Conservation (phyloP, 92 coral and sea anemone species). For the Phenganax marumi region DNA sequence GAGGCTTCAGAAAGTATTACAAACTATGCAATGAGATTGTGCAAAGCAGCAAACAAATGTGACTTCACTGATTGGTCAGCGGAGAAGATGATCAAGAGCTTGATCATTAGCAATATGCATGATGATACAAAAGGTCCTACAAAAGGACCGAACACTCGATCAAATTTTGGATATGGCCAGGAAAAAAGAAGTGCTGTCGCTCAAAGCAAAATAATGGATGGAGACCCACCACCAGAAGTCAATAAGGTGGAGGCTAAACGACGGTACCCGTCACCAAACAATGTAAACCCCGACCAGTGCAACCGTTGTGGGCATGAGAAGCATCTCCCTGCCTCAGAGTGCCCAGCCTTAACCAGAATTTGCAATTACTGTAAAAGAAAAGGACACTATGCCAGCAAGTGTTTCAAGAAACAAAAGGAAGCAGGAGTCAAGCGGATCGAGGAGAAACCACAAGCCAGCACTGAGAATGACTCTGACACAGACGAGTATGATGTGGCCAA, state of each 20-base stretch:
- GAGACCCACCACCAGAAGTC: not conserved
- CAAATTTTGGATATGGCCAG: constrained; percentile 14
- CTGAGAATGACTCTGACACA: not conserved
- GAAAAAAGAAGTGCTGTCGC: not conserved
- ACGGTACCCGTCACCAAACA: not conserved
- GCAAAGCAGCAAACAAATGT: not conserved
- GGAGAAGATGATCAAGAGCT: constrained; percentile 19
- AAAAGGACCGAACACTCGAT: constrained; percentile 20
- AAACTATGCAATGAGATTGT: not conserved
- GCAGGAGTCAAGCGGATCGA: not conserved
- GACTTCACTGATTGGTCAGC: constrained; percentile 17
- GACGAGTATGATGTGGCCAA: constrained; percentile 14
- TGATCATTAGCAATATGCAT: constrained; percentile 17
- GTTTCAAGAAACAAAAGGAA: constrained; percentile 42
- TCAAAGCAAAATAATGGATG: constrained; percentile 11
- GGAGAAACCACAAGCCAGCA: not conserved
- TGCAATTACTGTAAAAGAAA: constrained; percentile 38
- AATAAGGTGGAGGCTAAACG: not conserved
- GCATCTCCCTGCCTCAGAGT: not conserved
- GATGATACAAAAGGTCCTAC: not conserved
- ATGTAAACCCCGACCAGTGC: not conserved
- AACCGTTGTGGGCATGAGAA: not conserved
- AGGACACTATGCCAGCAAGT: constrained; percentile 48
- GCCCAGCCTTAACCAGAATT: constrained; percentile 17
- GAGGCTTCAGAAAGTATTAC: not conserved